A percentile compares a stretch with the other conserved stretches of the same genome.
These are phyloP conservation scores for Drosophila recens DNA, from an alignment of 2,888 invertebrate species.

Conservation along the genomic window DNA sequence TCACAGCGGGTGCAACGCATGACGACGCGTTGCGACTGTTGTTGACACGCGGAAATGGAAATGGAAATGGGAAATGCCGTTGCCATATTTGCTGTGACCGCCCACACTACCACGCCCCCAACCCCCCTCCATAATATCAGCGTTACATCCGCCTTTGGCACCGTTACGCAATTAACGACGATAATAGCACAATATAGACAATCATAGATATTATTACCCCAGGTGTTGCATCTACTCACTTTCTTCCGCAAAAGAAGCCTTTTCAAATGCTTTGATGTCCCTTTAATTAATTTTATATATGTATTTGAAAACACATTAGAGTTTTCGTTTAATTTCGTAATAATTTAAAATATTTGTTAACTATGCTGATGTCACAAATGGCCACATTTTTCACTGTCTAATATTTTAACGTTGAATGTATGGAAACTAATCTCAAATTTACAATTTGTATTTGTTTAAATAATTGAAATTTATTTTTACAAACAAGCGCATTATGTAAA, in stretches of 20 bases:
- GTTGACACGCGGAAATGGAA: constrained; percentile 58
- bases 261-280: neutral
- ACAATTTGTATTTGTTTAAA: too few relatives aligned
- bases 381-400: too few relatives aligned
- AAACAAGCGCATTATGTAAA: too few relatives aligned
- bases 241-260: constrained; percentile 31
- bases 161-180: constrained; percentile 51
- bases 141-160: constrained; percentile 45
- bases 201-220: neutral
- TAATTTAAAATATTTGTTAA: neutral
- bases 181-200: neutral
- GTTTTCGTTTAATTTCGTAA: neutral
- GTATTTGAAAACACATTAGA: neutral
- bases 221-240: constrained; percentile 28
- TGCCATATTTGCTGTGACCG: constrained; percentile 45
- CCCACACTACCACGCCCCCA: constrained; percentile 8
- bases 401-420: too few relatives aligned
- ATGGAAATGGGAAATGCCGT: constrained; percentile 8
- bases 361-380: too few relatives aligned
- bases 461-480: too few relatives aligned
- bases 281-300: neutral
- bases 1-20: constrained; percentile 51
- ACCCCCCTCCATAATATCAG: constrained; percentile 3
- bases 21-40: constrained; percentile 11
- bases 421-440: too few relatives aligned